Percentiles rank a stretch among this genome's conserved stretches.
Conservation (phyloP, 1,140 invertebrate species). For the Trichonephila clavipes region DNA sequence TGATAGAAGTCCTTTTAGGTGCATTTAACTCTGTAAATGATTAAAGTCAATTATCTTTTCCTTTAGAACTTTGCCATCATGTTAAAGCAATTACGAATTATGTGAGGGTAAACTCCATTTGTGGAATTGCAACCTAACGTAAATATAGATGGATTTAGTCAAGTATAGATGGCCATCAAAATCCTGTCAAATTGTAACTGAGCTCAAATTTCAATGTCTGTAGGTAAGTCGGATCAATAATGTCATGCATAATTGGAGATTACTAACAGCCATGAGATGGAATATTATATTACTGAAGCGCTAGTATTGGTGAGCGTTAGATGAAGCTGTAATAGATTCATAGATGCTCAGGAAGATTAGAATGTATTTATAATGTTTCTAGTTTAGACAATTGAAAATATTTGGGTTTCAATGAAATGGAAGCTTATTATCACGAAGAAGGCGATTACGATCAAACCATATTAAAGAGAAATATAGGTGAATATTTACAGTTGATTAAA, state of each 20-base stretch:
- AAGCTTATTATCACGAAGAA: too few relatives aligned
- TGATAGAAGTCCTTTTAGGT: too few relatives aligned
- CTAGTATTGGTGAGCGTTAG: background rate
- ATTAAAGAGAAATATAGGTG: too few relatives aligned
- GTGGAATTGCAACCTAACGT: background rate
- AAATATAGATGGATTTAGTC: background rate
- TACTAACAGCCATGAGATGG: background rate
- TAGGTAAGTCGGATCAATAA: background rate
- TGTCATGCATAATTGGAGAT: conserved; percentile 11
- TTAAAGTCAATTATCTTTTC: too few relatives aligned
- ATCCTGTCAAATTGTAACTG: background rate
- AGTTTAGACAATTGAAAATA: too few relatives aligned
- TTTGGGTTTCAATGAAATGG: too few relatives aligned
- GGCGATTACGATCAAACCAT: too few relatives aligned
- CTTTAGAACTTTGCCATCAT: too few relatives aligned
- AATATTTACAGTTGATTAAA: too few relatives aligned
- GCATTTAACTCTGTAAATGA: too few relatives aligned
- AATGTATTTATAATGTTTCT: too few relatives aligned
- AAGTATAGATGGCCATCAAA: background rate
- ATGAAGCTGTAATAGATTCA: background rate
- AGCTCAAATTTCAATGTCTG: background rate
- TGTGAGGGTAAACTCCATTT: background rate
- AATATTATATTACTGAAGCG: background rate
- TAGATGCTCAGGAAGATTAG: background rate
- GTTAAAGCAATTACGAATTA: background rate